Percentiles rank a stretch among this genome's conserved stretches.
phyloP scores from a whole-genome alignment of 2,888 invertebrate species.

The Diachrysia chrysitis region DNA sequence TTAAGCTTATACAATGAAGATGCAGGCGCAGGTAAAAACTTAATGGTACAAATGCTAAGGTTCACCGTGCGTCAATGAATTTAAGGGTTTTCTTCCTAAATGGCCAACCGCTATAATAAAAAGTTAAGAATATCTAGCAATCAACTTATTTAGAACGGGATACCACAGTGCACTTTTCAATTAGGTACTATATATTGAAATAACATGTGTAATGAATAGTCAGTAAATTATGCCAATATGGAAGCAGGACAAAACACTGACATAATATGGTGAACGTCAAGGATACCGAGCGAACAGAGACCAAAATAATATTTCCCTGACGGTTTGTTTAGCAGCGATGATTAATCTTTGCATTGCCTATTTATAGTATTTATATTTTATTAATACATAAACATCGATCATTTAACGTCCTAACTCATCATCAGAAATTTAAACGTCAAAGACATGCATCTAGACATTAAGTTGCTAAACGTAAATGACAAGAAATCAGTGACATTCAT shows the following conservation, averaged over 20 bases:
- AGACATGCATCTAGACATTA: background rate
- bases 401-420: slow-evolving; percentile 31
- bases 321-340: slow-evolving; percentile 38
- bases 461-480: background rate
- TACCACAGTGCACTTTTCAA: background rate
- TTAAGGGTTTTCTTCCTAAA: background rate
- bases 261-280: slow-evolving; percentile 62
- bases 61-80: too few species aligned
- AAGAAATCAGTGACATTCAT: slow-evolving; percentile 30
- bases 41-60: too few species aligned
- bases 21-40: too few species aligned
- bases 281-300: slow-evolving; percentile 55
- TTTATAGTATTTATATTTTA: slow-evolving; percentile 16
- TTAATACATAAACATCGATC: slow-evolving; percentile 22
- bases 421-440: background rate
- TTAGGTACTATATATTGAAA: background rate
- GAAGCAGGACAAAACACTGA: slow-evolving; percentile 43
- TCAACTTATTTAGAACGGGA: background rate
- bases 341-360: slow-evolving; percentile 47
- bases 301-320: slow-evolving; percentile 51
- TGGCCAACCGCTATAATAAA: too few species aligned
- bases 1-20: too few species aligned
- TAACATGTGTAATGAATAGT: background rate
- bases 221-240: slow-evolving; percentile 28
- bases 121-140: background rate